Evolutionary conservation across 2,797 vertebrate species (phyloP).

Genomic region (Amphiprion clarkii): DNA sequence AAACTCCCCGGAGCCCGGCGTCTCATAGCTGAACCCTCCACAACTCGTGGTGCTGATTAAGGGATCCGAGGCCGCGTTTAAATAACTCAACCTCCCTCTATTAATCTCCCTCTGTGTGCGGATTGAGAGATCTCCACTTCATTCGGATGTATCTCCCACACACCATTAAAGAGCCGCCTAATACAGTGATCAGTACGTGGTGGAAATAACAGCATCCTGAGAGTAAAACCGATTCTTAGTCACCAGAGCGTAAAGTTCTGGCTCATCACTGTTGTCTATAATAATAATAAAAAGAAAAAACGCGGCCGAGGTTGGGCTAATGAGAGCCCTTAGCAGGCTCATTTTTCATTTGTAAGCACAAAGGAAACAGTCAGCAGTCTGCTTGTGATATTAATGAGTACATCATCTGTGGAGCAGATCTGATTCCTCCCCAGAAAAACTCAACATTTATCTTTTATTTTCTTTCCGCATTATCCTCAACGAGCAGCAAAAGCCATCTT

Average conservation of each 20-base stretch:
- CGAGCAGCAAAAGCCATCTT: neutral
- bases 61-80: constrained; percentile 11
- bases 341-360: constrained; percentile 58
- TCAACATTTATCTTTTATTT: constrained; percentile 6
- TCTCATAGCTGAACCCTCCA: constrained; percentile 13
- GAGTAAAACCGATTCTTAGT: constrained; percentile 39
- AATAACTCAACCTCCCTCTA: constrained; percentile 27
- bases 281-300: neutral
- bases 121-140: constrained; percentile 43
- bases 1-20: constrained; percentile 26
- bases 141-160: constrained; percentile 28
- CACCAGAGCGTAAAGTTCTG: constrained; percentile 41
- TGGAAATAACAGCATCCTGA: constrained; percentile 43
- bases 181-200: constrained; percentile 37
- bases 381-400: constrained; percentile 34
- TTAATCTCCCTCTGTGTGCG: constrained; percentile 22
- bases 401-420: constrained; percentile 44
- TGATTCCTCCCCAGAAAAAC: constrained; percentile 27
- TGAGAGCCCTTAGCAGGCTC: constrained; percentile 36
- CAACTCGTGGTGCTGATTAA: constrained; percentile 42
- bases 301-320: constrained; percentile 32
- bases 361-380: constrained; percentile 45
- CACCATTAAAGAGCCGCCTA: constrained; percentile 39
- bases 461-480: constrained; percentile 16
- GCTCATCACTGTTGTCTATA: constrained; percentile 43